Conservation (phyloP, 2,797 vertebrate species). For the Ispidina lecontei region DNA sequence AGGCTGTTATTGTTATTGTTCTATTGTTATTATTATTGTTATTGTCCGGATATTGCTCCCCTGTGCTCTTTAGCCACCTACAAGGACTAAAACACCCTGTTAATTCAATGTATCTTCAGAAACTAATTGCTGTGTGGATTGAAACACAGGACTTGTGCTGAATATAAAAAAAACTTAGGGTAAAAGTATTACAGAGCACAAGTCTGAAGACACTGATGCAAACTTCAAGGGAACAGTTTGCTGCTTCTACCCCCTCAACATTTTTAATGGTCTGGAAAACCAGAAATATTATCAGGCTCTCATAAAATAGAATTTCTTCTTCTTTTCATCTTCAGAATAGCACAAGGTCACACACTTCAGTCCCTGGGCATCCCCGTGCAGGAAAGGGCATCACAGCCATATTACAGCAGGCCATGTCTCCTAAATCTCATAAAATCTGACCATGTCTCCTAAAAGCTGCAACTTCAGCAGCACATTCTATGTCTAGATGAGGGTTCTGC, state of each 20-base stretch:
- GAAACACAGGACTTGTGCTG: background rate
- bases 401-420: background rate
- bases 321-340: background rate
- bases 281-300: background rate
- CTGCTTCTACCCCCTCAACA: background rate
- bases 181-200: background rate
- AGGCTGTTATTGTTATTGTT: background rate
- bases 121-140: background rate
- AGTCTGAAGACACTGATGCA: background rate
- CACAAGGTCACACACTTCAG: background rate
- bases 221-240: constrained; percentile 4
- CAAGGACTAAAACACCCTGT: background rate
- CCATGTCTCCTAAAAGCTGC: background rate
- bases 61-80: background rate
- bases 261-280: background rate
- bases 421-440: background rate
- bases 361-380: background rate
- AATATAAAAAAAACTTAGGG: background rate
- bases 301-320: background rate
- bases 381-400: background rate
- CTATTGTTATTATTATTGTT: too few relatives aligned
- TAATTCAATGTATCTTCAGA: background rate
- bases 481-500: background rate
- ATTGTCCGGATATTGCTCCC: background rate
- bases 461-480: background rate